Conservation (phyloP, 2,113 vertebrate genomes). For the Lepus americanus region DNA sequence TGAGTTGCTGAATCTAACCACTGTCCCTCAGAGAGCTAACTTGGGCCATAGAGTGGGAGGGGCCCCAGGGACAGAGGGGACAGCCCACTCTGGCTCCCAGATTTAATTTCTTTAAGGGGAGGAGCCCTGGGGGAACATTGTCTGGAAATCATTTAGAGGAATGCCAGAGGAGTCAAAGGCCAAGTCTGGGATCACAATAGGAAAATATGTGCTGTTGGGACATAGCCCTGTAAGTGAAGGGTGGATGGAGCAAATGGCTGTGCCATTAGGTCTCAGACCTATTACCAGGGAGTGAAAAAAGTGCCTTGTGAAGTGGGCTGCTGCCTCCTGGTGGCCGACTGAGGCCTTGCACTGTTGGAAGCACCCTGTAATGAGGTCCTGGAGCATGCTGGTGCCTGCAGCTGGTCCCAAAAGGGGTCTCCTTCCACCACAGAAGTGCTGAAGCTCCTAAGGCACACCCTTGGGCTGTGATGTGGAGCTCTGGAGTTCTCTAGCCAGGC, state of each 20-base stretch:
- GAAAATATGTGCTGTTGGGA: not conserved
- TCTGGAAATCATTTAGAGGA: slow-evolving; percentile 4
- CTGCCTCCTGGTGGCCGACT: slow-evolving; percentile 26
- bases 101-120: slow-evolving; percentile 30
- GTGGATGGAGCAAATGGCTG: not conserved
- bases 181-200: not conserved
- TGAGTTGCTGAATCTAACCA: not conserved
- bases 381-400: no score
- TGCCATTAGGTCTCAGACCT: not conserved
- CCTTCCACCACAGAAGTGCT: not conserved
- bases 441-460: not conserved
- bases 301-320: not conserved
- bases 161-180: not conserved
- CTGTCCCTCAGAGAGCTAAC: not conserved
- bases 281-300: not conserved
- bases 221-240: not conserved
- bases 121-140: not conserved
- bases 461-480: not conserved
- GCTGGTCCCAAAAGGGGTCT: not conserved
- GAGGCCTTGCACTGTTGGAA: not conserved
- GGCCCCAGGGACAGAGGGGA: no score
- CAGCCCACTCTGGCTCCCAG: not conserved
- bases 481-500: not conserved
- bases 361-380: not conserved
- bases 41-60: not conserved